Evolutionary conservation across 2,888 invertebrate species (phyloP), one percentile per base, ranked within the genome.

Genomic region (Leptarthrus brevirostris): DNA sequence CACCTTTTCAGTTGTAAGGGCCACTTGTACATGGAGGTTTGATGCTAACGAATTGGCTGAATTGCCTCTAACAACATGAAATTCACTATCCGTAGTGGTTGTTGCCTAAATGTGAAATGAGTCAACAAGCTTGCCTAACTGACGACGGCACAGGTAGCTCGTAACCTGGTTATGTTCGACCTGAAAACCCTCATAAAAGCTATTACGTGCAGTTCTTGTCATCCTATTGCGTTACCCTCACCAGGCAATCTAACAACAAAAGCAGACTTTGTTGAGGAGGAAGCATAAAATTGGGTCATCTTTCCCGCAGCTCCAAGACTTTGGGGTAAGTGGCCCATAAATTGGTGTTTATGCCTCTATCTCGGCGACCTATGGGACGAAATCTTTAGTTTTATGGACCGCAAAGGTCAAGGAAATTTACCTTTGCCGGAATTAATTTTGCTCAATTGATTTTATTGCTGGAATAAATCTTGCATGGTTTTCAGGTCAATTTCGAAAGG

Each of bases 391-490:
- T 61, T 40, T 36, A 40, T 40, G 34, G 61, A 26, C 4, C 18
- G 36, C 61, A 61, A 61, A 61, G 61, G 61, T 61, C 61, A 61
- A 40, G 61, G 61, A 22, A 61, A 61, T 61, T 61, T 61, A 61
- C 61, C 61, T 61, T 26, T 61, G 40, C 34, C 8, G 22, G 61
- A 61, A 61, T 61, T 61, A 61, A 61, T 61, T 61, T 61, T n/a
- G 61, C 61, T 36, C 61, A 61, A 61, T 61, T 61, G 61, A 61
- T 61, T 61, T 40, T 20, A 61, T 61, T 61, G 40, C 61, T 18
- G 20, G 40, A 22, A 61, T 61, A 40, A 40, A 61, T 61, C 40
- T 61, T 40, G 18, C 18, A 34, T 18, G 22, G 61, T n/a, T 30
- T n/a, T 16, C n/a, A n/a, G 56, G 16, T 30, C 16, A 56, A 56